Evolutionary conservation across 1,140 invertebrate species (phyloP).

Genomic region (Magallana angulata): DNA sequence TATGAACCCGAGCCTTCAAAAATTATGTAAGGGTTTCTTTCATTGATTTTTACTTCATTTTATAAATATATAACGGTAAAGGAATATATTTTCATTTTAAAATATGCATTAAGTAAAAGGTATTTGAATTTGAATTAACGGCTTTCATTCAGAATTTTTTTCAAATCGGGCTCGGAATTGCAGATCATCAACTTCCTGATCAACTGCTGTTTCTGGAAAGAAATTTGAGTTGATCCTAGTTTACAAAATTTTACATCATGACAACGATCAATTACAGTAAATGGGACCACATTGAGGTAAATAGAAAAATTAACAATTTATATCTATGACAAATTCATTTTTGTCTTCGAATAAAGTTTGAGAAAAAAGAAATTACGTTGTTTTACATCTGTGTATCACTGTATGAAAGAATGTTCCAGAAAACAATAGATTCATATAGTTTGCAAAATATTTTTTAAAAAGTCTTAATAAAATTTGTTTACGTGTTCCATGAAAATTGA

Average conservation of each 20-base stretch:
- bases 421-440: constrained; percentile 6
- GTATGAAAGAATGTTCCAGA: constrained; percentile 13
- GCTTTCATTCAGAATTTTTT: neutral
- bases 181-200: neutral
- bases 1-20: no score
- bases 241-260: constrained; percentile 50
- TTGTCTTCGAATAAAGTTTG: neutral
- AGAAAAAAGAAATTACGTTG: neutral
- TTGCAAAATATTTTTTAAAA: no score
- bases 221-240: neutral
- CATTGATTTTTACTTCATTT: no score
- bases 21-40: no score
- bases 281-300: constrained; percentile 97
- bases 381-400: neutral
- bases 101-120: no score
- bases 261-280: constrained; percentile 89
- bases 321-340: neutral
- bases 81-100: no score
- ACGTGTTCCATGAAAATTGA: no score
- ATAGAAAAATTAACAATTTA: neutral
- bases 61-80: no score
- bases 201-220: neutral
- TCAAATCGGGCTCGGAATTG: neutral
- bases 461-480: no score
- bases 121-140: no score